phyloP scores from a whole-genome alignment of 1,140 invertebrate genomes.

The Leptopilina clavipes region DNA sequence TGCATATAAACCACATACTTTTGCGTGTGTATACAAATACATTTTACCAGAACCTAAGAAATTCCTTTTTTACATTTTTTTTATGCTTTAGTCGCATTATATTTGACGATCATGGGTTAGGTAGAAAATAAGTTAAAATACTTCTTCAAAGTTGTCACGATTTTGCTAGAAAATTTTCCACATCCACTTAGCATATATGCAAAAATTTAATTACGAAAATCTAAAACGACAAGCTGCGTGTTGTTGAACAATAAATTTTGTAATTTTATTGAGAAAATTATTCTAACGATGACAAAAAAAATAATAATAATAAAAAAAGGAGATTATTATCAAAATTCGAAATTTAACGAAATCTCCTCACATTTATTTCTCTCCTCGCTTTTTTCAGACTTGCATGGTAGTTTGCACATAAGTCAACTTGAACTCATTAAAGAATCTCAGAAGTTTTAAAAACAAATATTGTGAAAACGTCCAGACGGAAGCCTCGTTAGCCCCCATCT shows the following conservation, averaged over 20 bases:
- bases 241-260: too few relatives aligned
- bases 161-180: background rate
- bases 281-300: too few relatives aligned
- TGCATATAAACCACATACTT: background rate
- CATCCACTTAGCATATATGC: background rate
- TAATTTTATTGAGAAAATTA: too few relatives aligned
- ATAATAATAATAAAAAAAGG: background rate
- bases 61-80: too few relatives aligned
- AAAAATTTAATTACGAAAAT: background rate
- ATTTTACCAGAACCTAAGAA: background rate
- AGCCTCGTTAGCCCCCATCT: slow-evolving; percentile 16
- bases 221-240: too few relatives aligned
- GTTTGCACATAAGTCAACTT: slow-evolving; percentile 31
- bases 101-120: background rate
- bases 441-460: slow-evolving; percentile 33
- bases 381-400: slow-evolving; percentile 17
- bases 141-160: background rate
- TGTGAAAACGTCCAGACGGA: slow-evolving; percentile 15
- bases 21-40: background rate
- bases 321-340: background rate
- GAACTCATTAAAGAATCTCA: slow-evolving; percentile 33
- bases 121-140: background rate
- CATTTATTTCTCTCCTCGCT: background rate
- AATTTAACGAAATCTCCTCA: background rate
- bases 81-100: background rate